Evolutionary conservation across 2,888 invertebrate species (phyloP).

Genomic region (Agrotis ipsilon): DNA sequence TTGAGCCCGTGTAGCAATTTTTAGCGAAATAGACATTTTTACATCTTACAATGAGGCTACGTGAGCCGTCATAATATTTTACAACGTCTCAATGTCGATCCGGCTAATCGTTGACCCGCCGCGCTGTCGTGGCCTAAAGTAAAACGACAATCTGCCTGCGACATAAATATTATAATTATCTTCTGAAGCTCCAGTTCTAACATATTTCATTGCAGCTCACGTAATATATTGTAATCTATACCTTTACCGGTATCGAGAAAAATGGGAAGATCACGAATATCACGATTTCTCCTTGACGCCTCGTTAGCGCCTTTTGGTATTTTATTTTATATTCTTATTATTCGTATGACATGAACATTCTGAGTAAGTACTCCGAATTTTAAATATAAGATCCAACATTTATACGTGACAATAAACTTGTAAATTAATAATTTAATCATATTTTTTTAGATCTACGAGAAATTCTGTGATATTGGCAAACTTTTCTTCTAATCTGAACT

Average conservation of each 20-base stretch:
- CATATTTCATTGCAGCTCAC: neutral
- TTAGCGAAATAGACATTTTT: too few species aligned
- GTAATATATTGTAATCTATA: neutral
- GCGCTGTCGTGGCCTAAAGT: too few species aligned
- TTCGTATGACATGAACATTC: slow-evolving; percentile 4
- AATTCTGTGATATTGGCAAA: neutral
- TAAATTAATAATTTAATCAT: neutral
- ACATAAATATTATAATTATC: too few species aligned
- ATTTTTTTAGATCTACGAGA: neutral
- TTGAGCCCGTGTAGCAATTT: too few species aligned
- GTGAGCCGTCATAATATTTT: too few species aligned
- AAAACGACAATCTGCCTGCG: too few species aligned
- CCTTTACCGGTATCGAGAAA: slow-evolving; percentile 1
- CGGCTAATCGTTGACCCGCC: too few species aligned
- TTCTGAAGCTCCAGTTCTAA: neutral
- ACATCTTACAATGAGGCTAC: too few species aligned
- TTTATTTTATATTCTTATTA: slow-evolving; percentile 13
- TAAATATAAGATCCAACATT: neutral
- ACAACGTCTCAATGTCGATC: too few species aligned
- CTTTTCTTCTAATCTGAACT: neutral
- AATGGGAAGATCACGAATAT: slow-evolving; percentile 18
- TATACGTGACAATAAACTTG: neutral
- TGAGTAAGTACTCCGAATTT: neutral
- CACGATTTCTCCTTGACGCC: slow-evolving; percentile 20
- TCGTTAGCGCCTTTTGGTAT: slow-evolving; percentile 20